Percentiles rank a stretch among this genome's conserved stretches.
Conservation (phyloP, 2,113 vertebrate genomes). For the Rhynchomys soricoides region DNA sequence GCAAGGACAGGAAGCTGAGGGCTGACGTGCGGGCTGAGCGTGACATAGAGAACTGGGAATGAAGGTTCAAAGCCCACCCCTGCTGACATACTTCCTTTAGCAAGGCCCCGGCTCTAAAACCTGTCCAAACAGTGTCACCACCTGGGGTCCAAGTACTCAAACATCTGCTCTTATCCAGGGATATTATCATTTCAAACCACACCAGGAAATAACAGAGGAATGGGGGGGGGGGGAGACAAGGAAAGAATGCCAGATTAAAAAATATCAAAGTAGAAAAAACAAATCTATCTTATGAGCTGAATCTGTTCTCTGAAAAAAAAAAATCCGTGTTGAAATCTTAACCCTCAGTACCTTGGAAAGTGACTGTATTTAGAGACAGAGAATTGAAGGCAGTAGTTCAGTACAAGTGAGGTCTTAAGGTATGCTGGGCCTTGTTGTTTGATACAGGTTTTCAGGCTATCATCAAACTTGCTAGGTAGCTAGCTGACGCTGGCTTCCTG, state of each 20-base stretch:
- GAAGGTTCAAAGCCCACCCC: neutral
- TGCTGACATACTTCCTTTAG: neutral
- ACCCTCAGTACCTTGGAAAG: neutral
- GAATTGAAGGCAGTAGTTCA: conserved; percentile 12
- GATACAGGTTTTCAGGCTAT: neutral
- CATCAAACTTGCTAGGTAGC: neutral
- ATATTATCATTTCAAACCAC: neutral
- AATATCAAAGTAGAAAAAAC: neutral
- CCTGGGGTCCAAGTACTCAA: neutral
- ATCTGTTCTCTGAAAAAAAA: neutral
- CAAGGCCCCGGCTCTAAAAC: neutral
- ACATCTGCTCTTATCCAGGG: neutral
- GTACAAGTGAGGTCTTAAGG: neutral
- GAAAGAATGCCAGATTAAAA: neutral
- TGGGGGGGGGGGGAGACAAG: neutral
- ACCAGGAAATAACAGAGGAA: neutral
- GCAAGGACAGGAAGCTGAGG: neutral
- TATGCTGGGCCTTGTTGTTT: neutral
- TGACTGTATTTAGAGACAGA: neutral
- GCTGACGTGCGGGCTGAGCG: neutral
- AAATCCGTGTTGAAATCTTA: neutral
- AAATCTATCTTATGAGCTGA: neutral
- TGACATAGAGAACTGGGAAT: neutral
- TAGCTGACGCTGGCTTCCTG: neutral
- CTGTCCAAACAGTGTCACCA: neutral